Evolutionary conservation across 2,888 invertebrate species (phyloP).

Genomic region (Drosophila quinaria): DNA sequence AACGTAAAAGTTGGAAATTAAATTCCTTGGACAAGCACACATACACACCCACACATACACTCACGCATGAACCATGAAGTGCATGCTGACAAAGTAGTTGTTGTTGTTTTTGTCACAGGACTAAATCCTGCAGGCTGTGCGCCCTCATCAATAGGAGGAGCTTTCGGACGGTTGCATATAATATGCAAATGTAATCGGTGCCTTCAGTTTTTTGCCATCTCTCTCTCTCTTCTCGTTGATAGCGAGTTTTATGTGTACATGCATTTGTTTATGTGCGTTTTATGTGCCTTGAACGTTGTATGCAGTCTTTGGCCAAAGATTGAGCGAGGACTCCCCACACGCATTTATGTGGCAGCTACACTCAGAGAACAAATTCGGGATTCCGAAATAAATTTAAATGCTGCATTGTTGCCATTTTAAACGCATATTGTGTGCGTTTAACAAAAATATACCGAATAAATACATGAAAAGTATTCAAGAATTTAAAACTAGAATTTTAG

Average conservation of each 20-base stretch:
- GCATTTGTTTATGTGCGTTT: constrained; percentile 77
- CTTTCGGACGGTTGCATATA: constrained; percentile 43
- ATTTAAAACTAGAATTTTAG: no score
- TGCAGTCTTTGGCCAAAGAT: constrained; percentile 35
- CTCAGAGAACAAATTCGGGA: no score
- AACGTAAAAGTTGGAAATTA: constrained; percentile 76
- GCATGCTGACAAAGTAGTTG: constrained; percentile 39
- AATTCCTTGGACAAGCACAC: constrained; percentile 69
- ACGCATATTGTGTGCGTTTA: no score
- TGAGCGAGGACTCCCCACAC: constrained; percentile 26
- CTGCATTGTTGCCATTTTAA: no score
- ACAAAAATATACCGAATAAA: no score
- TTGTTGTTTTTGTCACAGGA: constrained; percentile 8
- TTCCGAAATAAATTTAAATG: no score
- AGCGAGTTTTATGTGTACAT: constrained; percentile 62
- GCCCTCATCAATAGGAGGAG: constrained; percentile 61
- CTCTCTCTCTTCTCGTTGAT: constrained; percentile 31
- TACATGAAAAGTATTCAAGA: no score
- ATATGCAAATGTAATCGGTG: constrained; percentile 82
- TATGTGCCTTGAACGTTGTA: constrained; percentile 70
- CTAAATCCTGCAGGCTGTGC: constrained; percentile 32
- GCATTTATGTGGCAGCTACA: constrained; percentile 41
- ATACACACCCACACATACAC: constrained; percentile 19
- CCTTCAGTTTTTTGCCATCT: constrained; percentile 59
- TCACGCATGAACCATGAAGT: constrained; percentile 21